Evolutionary conservation across 1,140 invertebrate genomes (phyloP), one percentile per base, ranked within the genome.

Genomic region (Camponotus vicinus): DNA sequence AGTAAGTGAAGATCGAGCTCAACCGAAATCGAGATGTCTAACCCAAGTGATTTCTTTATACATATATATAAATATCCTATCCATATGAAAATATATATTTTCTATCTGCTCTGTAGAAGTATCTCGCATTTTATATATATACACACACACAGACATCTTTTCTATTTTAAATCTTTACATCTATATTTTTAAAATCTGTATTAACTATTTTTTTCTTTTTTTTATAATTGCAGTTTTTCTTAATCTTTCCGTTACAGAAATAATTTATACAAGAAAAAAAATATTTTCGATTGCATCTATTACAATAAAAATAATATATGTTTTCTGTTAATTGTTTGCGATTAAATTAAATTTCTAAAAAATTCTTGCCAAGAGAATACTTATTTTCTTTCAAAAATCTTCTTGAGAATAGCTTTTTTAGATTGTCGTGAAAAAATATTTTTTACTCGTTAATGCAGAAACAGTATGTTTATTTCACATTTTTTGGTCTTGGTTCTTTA

Each of bases 1-100:
- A 40, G 69, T 83, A 83, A 83, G 57, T 73, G 79, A 83, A 83
- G 79, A 32, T 83, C 42, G 27, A 40, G 11, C 27, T 40, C 27
- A 45, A 0, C 18, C 27, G 15, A 78, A 34, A 55, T 55, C 15
- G 5, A 40, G 15, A 69, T 7, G 0, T 4, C 8, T 27, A 5
- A 6, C 3, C 49, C 9, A 18, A 32, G 3, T 27, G 40, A 42
- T 78, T 66, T 66, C 32, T 8, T 34, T 7, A 27, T 40, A 3
- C 37, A 45, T 27, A 27, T 27, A 27, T 27, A 27, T 27, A 27
- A 27, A 77, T 63, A 27, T 27, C 1, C 21, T 32, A 8, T 13
- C 45, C 15, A 18, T 3, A 52, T 52, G 15, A 61, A 40, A 49
- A n/a, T 37, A 67, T 66, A 13, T 37, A 67, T 66, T 37, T 11